phyloP scores from a whole-genome alignment of 2,797 vertebrate species.

The Sebastes hopkinsi region DNA sequence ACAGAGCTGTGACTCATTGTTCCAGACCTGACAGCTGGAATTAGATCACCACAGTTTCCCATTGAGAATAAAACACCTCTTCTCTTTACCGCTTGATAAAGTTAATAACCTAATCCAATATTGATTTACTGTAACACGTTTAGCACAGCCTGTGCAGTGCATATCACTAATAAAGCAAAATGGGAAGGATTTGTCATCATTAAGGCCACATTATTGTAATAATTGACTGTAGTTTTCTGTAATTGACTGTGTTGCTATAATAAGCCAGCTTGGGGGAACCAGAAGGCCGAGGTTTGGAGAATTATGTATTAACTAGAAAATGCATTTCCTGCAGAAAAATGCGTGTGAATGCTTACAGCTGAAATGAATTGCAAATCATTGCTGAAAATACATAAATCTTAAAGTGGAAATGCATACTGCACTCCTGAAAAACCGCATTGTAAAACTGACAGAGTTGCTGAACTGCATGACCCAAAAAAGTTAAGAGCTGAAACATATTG shows the following conservation, averaged over 20 bases:
- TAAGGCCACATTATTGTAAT: slow-evolving; percentile 12
- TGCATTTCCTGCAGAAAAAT: too few relatives aligned
- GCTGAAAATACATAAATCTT: too few relatives aligned
- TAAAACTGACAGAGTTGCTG: too few relatives aligned
- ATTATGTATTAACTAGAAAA: not conserved
- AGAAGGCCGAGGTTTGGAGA: not conserved
- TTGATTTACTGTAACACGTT: slow-evolving; percentile 7
- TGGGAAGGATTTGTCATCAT: not conserved
- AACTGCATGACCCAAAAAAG: too few relatives aligned
- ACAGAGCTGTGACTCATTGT: slow-evolving; percentile 26
- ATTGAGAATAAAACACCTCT: slow-evolving; percentile 30
- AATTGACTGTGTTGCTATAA: not conserved
- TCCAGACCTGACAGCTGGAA: slow-evolving; percentile 31
- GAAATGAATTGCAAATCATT: too few relatives aligned
- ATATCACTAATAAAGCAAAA: not conserved
- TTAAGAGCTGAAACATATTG: too few relatives aligned
- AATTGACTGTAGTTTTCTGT: not conserved
- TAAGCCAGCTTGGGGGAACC: not conserved
- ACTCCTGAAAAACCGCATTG: too few relatives aligned
- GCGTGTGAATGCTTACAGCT: too few relatives aligned
- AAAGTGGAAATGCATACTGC: too few relatives aligned
- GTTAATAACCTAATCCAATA: slow-evolving; percentile 21
- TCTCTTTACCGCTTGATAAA: slow-evolving; percentile 11
- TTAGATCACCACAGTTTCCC: slow-evolving; percentile 27
- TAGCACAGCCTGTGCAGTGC: not conserved